Percentiles rank a stretch among this genome's conserved stretches.
phyloP scores from a whole-genome alignment of 2,888 invertebrate genomes.

The Plebejus argus region DNA sequence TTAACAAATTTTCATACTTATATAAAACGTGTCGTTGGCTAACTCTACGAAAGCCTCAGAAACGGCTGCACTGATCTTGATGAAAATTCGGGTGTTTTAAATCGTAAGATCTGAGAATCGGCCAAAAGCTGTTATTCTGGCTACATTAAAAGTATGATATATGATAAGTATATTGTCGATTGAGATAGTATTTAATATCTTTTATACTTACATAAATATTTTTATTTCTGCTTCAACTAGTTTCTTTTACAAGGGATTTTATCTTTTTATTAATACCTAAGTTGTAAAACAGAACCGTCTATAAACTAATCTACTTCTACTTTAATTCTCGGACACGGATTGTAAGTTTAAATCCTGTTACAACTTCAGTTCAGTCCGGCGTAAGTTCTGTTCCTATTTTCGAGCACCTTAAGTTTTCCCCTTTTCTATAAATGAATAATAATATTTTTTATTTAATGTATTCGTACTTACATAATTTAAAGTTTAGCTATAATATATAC shows the following conservation, averaged over 20 bases:
- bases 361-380: not conserved
- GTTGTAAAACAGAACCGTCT: not conserved
- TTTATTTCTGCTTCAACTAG: no score
- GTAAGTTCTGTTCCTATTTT: constrained; percentile 7
- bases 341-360: constrained; percentile 29
- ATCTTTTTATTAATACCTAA: not conserved
- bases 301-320: constrained; percentile 9
- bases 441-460: not conserved
- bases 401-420: constrained; percentile 10
- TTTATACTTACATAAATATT: no score
- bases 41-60: not conserved
- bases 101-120: no score
- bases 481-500: no score
- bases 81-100: not conserved
- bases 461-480: not conserved
- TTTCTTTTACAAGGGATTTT: not conserved
- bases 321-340: constrained; percentile 14
- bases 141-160: no score
- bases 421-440: not conserved
- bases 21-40: no score
- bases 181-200: no score
- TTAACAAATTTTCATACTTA: no score
- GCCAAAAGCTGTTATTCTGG: no score
- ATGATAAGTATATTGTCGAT: no score
- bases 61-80: not conserved